These are phyloP conservation scores for Chymomyza amoena DNA, from an alignment of 2,888 invertebrate species.

Conservation along the genomic window DNA sequence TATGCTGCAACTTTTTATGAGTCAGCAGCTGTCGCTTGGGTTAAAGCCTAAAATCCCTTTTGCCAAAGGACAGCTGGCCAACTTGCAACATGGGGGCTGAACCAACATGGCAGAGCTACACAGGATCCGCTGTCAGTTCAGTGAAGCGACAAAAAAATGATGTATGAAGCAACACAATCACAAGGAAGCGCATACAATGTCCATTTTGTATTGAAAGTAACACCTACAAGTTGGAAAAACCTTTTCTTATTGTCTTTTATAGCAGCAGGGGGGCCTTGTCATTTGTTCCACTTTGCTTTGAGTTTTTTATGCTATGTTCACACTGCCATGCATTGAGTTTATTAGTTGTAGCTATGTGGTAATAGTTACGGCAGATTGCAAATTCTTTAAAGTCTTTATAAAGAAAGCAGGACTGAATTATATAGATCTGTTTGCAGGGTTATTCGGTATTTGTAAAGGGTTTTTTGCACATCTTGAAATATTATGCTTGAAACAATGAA, in stretches of 20 bases:
- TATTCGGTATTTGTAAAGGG: too few species aligned
- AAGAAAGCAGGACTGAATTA: too few species aligned
- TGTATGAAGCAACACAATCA: slow-evolving; percentile 30
- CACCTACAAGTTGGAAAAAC: slow-evolving; percentile 42
- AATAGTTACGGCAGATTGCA: too few species aligned
- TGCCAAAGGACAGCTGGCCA: slow-evolving; percentile 4
- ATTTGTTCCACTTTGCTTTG: slow-evolving; percentile 1
- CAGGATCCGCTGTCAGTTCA: slow-evolving; percentile 49
- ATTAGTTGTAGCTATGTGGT: too few species aligned
- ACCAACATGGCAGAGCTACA: slow-evolving; percentile 7
- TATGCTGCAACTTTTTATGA: slow-evolving; percentile 24
- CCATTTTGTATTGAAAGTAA: slow-evolving; percentile 55
- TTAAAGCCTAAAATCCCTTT: slow-evolving; percentile 55
- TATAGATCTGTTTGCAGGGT: too few species aligned
- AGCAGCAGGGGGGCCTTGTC: slow-evolving; percentile 37
- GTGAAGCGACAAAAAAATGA: slow-evolving; percentile 61
- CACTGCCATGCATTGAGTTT: too few species aligned
- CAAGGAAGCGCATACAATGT: slow-evolving; percentile 4
- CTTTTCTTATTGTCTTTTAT: neutral
- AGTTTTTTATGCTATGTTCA: too few species aligned
- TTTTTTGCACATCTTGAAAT: too few species aligned
- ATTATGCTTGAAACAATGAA: too few species aligned
- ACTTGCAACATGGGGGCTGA: slow-evolving; percentile 5
- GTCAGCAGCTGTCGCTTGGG: slow-evolving; percentile 22
- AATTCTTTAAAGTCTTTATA: too few species aligned